phyloP scores from a whole-genome alignment of 2,113 vertebrate species.

The Cranoglanis bouderius region DNA sequence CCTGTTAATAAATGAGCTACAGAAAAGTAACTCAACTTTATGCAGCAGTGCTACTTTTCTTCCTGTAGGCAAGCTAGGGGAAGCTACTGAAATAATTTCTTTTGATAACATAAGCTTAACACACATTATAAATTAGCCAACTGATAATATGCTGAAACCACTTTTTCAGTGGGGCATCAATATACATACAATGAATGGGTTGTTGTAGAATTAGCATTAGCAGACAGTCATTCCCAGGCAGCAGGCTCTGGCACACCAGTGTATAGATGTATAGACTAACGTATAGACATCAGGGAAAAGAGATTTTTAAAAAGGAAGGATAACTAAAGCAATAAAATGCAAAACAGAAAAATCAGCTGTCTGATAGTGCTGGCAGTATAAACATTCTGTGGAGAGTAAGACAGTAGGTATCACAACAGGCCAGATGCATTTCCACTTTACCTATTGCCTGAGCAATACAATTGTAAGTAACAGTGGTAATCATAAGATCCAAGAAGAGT shows the following conservation, averaged over 20 bases:
- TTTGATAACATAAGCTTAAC: not conserved
- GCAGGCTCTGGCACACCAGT: slow-evolving; percentile 59
- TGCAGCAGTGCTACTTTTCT: not conserved
- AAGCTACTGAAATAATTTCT: not conserved
- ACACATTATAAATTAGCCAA: not conserved
- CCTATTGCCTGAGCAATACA: slow-evolving; percentile 36
- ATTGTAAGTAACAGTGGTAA: slow-evolving; percentile 35
- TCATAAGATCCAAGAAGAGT: slow-evolving; percentile 41
- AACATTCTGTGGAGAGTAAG: slow-evolving; percentile 58
- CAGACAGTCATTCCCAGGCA: slow-evolving; percentile 6
- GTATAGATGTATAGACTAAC: slow-evolving; percentile 44
- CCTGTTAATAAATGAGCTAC: not conserved
- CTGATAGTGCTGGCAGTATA: slow-evolving; percentile 41
- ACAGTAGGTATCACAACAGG: slow-evolving; percentile 52
- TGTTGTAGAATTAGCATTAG: no score
- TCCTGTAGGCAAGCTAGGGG: not conserved
- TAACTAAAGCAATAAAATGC: slow-evolving; percentile 27
- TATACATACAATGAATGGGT: no score
- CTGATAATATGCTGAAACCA: not conserved
- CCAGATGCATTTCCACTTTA: slow-evolving; percentile 48
- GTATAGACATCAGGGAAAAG: slow-evolving; percentile 13
- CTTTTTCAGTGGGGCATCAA: not conserved
- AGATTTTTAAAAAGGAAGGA: slow-evolving; percentile 34
- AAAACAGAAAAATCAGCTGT: slow-evolving; percentile 10
- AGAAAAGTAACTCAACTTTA: not conserved